Base-by-base conservation (phyloP, 2,888 invertebrate genomes). In the Aphrophora alni region DNA sequence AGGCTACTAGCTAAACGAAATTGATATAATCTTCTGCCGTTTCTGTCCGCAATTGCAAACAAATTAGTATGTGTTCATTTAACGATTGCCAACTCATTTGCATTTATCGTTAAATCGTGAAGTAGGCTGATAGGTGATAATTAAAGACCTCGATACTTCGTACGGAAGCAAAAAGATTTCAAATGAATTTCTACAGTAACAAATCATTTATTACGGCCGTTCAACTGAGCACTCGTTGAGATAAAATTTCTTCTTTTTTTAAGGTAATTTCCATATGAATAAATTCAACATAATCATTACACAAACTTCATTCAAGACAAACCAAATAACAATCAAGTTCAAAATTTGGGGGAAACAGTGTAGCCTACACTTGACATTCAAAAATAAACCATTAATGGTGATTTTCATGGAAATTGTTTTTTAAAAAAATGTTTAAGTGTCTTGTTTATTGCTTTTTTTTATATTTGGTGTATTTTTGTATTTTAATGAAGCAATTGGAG, bases 31-130 rank as follows among this genome's bases (percentile, higher is more conserved):
- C 59, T 59, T 59, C 59, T 59, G 21, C n/a, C 21, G 5, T 4
- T 4, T 14, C 44, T 44, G 44, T 44, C 44, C 44, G 33, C 21
- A n/a, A 59, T 59, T 59, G 59, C 21, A 59, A 59, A 59, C 59
- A 21, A 21, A 59, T 59, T 59, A 59, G 21, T 59, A n/a, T 12
- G 44, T 59, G 59, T 59, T 21, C 59, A 59, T 59, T 59, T 21
- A 59, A 59, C 59, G n/a, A 59, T 59, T 21, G 59, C 2, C 21
- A 21, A 59, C 21, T n/a, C 59, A 59, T 59, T 59, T 59, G 59
- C 59, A 59, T 59, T n/a, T 59, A 59, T 21, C 59, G 59, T 59
- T 59, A 59, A 59, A 59, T 59, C 59, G 59, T 59, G 21, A 59
- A 59, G 3, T 21, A 59, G 21, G 21, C 59, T 59, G 59, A 59